phyloP scores from a whole-genome alignment of 2,797 vertebrate species.

The Poeciliopsis paucimaculata region DNA sequence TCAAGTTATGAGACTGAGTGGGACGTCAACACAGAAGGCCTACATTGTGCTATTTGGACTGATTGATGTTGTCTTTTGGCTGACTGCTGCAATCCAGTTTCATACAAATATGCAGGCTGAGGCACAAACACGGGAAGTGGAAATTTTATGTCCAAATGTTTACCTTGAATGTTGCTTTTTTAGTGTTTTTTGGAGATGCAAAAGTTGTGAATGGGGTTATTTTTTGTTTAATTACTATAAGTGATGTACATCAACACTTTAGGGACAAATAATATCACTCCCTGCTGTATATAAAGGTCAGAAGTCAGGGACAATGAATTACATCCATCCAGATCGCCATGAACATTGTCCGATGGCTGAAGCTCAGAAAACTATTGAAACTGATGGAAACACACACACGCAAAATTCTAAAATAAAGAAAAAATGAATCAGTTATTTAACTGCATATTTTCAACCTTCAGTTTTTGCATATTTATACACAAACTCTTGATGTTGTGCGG shows the following conservation, averaged over 20 bases:
- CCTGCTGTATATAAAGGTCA: constrained; percentile 8
- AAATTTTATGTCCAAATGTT: constrained; percentile 65
- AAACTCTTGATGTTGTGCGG: background rate
- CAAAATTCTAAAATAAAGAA: background rate
- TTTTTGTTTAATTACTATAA: background rate
- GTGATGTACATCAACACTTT: constrained; percentile 5
- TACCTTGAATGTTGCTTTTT: constrained; percentile 53
- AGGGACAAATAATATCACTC: background rate
- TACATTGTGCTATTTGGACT: constrained; percentile 44
- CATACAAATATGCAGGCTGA: constrained; percentile 72
- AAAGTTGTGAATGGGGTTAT: background rate
- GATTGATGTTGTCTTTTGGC: constrained; percentile 73
- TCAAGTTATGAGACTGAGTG: constrained; percentile 59
- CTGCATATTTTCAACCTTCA: no score
- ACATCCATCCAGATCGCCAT: background rate
- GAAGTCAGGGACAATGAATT: constrained; percentile 23
- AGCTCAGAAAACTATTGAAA: background rate
- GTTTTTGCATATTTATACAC: background rate
- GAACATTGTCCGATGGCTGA: background rate
- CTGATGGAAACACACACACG: background rate
- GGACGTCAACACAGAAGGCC: constrained; percentile 59
- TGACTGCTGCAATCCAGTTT: constrained; percentile 53
- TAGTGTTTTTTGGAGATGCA: constrained; percentile 41
- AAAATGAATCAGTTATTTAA: no score
- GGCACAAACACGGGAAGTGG: constrained; percentile 82